phyloP scores from a whole-genome alignment of 2,797 vertebrate genomes.

The Catamblyrhynchus diadema region DNA sequence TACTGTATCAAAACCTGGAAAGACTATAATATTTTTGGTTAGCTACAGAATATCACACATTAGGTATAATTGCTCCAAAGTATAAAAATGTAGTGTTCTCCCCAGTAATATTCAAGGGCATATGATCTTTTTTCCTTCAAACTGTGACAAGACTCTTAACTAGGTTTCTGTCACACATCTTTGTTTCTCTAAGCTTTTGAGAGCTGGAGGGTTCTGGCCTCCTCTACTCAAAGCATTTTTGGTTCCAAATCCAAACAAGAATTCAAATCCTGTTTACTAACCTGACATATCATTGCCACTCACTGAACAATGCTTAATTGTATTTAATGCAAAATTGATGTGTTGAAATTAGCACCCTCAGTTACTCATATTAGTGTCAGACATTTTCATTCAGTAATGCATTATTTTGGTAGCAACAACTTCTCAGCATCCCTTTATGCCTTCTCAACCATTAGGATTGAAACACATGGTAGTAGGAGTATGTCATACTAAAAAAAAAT shows the following conservation, averaged over 20 bases:
- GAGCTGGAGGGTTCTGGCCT: not conserved
- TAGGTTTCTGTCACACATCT: not conserved
- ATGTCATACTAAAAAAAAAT: not conserved
- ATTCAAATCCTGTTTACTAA: not conserved
- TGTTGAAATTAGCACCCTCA: not conserved
- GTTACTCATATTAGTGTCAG: not conserved
- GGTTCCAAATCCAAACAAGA: not conserved
- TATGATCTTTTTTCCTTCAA: fast-evolving
- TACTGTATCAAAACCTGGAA: not conserved
- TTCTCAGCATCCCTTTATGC: not conserved
- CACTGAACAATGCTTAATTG: not conserved
- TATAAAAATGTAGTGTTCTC: not conserved
- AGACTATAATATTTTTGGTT: not conserved
- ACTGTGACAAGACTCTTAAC: not conserved
- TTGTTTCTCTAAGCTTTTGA: not conserved
- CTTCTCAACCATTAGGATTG: not conserved
- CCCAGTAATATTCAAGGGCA: not conserved
- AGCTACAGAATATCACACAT: not conserved
- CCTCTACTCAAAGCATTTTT: not conserved
- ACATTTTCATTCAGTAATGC: not conserved
- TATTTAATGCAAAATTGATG: not conserved
- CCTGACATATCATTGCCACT: not conserved
- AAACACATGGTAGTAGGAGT: not conserved
- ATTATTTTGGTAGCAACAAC: not conserved
- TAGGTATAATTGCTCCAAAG: not conserved